Evolutionary conservation across 2,797 vertebrate genomes (phyloP), one percentile per base, ranked within the genome.

Genomic region (Rhinophrynus dorsalis): DNA sequence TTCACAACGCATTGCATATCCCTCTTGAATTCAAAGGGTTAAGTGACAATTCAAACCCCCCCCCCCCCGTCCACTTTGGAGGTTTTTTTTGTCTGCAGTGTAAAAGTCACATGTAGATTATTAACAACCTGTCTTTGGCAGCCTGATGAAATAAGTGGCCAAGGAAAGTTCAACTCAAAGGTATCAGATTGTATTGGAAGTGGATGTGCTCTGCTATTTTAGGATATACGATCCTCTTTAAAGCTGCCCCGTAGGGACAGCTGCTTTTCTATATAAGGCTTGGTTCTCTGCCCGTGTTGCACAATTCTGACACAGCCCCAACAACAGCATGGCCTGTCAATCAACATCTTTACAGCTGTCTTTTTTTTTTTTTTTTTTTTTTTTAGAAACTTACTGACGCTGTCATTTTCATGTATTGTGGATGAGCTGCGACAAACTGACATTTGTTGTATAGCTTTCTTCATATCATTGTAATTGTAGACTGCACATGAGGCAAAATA

Each of bases 231-330:
- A 67, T 60, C 61, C 29, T 10, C 62, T 54, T 6, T 50, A 45
- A 52, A 67, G 47, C 70, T 73, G 27, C 29, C 54, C 40, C 27
- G 26, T 26, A 40, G 54, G n/a, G n/a, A 29, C 69, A 73, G 55
- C 55, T 73, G 62, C 30, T 52, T 67, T 47, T 35, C 70, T 73
- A 66, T 73, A 73, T 66, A 73, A 73, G 70, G 70, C 10, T 50
- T 59, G 61, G 55, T 54, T 45, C 17, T 3, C 29, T 11, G 45
- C 35, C 61, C 17, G 10, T 26, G 59, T 51, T 38, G 26, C 40
- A 11, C 47, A 66, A 15, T 44, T 33, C 20, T 71, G 32, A 50
- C 51, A 50, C 7, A 10, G 13, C 33, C 42, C 35, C 62, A 62
- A 32, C 29, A n/a, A 42, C 13, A 60, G 21, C 24, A 21, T 59